Percentiles rank a stretch among this genome's conserved stretches.
phyloP scores from a whole-genome alignment of 2,113 vertebrate species.

The Hyperopisus bebe region DNA sequence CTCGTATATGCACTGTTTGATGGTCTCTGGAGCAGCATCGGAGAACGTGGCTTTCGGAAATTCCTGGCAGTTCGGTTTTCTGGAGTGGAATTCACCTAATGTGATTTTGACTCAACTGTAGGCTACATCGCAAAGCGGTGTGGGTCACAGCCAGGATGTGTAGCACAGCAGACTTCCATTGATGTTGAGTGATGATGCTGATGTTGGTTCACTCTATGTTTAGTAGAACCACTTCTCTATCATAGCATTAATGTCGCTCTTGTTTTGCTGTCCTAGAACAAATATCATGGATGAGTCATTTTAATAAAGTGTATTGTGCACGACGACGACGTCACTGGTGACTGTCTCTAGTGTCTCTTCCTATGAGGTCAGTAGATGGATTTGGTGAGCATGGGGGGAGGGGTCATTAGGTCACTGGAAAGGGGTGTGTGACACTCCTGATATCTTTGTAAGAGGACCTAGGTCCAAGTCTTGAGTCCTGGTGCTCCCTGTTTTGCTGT shows the following conservation, averaged over 20 bases:
- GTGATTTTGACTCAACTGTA: background rate
- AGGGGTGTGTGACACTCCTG: background rate
- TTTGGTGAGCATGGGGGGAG: background rate
- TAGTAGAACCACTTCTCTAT: background rate
- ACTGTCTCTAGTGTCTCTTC: background rate
- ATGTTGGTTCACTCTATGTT: background rate
- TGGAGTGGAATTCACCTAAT: background rate
- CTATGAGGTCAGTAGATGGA: background rate
- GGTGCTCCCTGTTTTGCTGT: background rate
- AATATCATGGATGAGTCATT: background rate
- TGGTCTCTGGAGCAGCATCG: background rate
- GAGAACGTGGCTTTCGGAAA: background rate
- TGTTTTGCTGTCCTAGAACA: background rate
- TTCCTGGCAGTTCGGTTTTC: background rate
- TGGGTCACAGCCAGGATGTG: background rate
- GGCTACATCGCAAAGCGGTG: background rate
- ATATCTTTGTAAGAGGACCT: background rate
- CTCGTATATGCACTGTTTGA: background rate
- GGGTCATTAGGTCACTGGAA: background rate
- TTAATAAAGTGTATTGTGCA: background rate
- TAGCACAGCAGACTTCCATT: background rate
- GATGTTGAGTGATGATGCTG: background rate
- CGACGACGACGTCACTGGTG: background rate
- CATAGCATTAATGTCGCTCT: background rate
- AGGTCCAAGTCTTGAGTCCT: background rate